phyloP scores from a whole-genome alignment of 92 coral and sea anemone species.

The Heliopora coerulea region DNA sequence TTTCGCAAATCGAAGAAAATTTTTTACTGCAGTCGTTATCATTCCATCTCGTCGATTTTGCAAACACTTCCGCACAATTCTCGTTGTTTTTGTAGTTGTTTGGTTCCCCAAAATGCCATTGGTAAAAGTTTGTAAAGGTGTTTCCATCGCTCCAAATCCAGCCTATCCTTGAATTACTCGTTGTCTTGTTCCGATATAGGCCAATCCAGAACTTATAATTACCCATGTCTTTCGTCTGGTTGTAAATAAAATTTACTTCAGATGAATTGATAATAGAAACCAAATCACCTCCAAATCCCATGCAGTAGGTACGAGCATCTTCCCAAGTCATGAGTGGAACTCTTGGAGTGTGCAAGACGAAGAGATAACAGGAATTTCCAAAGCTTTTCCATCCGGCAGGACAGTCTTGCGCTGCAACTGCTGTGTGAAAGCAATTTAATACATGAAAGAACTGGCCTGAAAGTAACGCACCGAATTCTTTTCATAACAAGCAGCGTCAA shows the following conservation, averaged over 20 bases:
- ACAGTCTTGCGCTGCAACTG: slow-evolving; percentile 34
- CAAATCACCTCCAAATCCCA: slow-evolving; percentile 76
- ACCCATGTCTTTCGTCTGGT: slow-evolving; percentile 35
- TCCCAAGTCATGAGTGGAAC: slow-evolving; percentile 79
- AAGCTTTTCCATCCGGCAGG: slow-evolving; percentile 67
- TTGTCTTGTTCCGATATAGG: slow-evolving; percentile 67
- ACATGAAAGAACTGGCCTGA: no score
- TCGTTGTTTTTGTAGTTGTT: slow-evolving; percentile 66
- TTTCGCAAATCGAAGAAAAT: slow-evolving; percentile 78
- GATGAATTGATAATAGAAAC: slow-evolving; percentile 75
- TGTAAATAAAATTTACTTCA: slow-evolving; percentile 63
- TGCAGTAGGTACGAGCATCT: slow-evolving; percentile 68
- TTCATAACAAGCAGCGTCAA: no score
- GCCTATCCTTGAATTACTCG: slow-evolving; percentile 43
- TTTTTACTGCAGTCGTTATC: slow-evolving; percentile 67
- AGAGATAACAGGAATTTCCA: slow-evolving; percentile 74
- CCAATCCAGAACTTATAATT: slow-evolving; percentile 85
- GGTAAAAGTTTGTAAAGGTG: slow-evolving; percentile 45
- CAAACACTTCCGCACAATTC: slow-evolving; percentile 69
- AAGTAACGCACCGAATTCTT: no score
- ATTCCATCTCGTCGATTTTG: slow-evolving; percentile 59
- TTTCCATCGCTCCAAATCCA: slow-evolving; percentile 93
- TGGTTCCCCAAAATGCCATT: slow-evolving; percentile 78
- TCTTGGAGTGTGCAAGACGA: slow-evolving; percentile 51
- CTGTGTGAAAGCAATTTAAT: no score